Conservation (phyloP, 2,113 vertebrate genomes). For the Rhynchopsitta pachyrhyncha region DNA sequence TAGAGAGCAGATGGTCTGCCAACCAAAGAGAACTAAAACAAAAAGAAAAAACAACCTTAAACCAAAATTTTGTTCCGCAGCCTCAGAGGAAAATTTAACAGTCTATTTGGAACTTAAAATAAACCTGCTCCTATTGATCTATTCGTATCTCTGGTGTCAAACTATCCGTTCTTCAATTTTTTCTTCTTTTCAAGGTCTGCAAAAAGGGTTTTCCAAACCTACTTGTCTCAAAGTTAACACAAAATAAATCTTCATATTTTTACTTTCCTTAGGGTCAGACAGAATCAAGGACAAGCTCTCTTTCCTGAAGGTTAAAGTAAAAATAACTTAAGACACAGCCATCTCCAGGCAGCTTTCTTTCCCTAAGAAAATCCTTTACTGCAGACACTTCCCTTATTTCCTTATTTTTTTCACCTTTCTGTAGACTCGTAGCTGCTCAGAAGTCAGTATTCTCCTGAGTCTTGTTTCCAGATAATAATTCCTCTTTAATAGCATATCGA, state of each 20-base stretch:
- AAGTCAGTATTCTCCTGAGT: background rate
- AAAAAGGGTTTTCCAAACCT: background rate
- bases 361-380: background rate
- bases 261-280: background rate
- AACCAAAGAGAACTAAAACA: background rate
- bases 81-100: constrained; percentile 2
- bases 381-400: background rate
- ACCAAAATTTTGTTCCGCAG: background rate
- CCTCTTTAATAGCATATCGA: background rate
- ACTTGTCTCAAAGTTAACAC: background rate
- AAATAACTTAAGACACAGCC: background rate
- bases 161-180: background rate
- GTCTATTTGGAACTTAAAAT: background rate
- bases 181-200: background rate
- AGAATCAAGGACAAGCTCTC: background rate
- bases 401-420: background rate
- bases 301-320: background rate
- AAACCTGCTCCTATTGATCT: background rate
- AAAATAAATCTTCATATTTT: background rate
- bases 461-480: background rate
- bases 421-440: background rate
- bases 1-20: constrained; percentile 28
- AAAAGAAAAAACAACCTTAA: constrained; percentile 21
- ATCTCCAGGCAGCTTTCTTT: background rate
- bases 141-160: background rate